These are phyloP conservation scores for Baryphthengus martii DNA, from an alignment of 2,113 vertebrate species.

Conservation along the genomic window DNA sequence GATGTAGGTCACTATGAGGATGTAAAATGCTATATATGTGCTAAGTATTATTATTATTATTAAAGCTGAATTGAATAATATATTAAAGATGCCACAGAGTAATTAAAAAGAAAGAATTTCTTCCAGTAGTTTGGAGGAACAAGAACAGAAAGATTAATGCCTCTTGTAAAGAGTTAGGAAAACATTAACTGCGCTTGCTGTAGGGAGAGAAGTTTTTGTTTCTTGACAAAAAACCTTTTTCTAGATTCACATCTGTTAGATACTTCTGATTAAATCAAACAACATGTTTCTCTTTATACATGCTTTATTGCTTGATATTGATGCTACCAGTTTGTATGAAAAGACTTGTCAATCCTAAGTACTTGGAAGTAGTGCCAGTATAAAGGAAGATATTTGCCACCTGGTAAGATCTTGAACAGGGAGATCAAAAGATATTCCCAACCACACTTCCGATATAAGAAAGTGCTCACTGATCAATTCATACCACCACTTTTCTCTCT, in stretches of 20 bases:
- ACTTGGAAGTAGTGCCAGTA: not conserved
- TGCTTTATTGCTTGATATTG: not conserved
- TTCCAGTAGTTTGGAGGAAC: not conserved
- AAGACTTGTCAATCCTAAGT: not conserved
- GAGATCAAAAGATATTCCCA: not conserved
- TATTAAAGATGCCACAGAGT: not conserved
- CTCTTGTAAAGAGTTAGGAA: not conserved
- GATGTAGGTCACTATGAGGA: not conserved
- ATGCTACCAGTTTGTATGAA: not conserved
- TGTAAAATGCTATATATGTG: not conserved
- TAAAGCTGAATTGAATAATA: conserved; percentile 1
- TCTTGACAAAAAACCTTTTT: not conserved
- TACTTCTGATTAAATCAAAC: not conserved
- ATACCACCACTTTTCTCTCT: not conserved
- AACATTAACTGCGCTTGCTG: not conserved
- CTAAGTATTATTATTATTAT: not conserved
- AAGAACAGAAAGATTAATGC: not conserved
- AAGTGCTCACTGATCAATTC: not conserved
- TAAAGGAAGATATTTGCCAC: not conserved
- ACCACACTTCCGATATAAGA: not conserved
- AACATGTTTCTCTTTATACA: not conserved
- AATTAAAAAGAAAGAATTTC: conserved; percentile 33
- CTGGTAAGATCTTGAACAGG: not conserved
- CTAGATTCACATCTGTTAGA: not conserved
- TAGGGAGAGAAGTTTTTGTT: not conserved